Evolutionary conservation across 2,797 vertebrate species (phyloP), one percentile per base, ranked within the genome.

Genomic region (Anguilla marmorata): DNA sequence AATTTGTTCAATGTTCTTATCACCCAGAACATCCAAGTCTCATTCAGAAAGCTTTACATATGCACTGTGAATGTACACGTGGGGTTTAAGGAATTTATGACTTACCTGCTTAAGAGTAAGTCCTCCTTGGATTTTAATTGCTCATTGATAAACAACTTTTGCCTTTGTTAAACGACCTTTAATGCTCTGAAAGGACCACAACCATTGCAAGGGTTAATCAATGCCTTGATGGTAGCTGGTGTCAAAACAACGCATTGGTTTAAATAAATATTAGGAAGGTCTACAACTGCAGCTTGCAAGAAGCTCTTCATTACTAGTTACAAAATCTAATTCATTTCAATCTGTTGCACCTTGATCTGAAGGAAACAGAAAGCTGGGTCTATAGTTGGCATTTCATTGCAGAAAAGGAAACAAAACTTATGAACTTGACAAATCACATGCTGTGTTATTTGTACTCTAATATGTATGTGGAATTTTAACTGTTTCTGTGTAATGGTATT

Each of bases 401-500:
- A 91, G 58, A 60, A 30, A 87, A 83, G 90, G 94, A 92, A 83
- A 91, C 83, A 94, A 92, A 83, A 91, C 82, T 88, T 94, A 95
- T 94, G 94, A 92, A 94, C 92, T 95, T 94, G 90, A 93, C 93
- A 93, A 93, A 95, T 95, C 93, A 94, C 88, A 96, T 91, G 94
- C 92, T 95, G 90, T 91, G 92, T 50, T 92, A 89, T 93, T 90
- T 90, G 91, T 92, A 93, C 88, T 93, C 93, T 93, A 91, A 94
- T 93, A 91, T 91, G 93, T 94, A 95, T 95, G 94, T 94, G 91
- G 93, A 93, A 93, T 94, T 92, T 95, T 91, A 94, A 94, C 90
- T 92, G 93, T 94, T 95, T 93, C 92, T 95, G 93, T 93, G 87
- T 89, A 94, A 95, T 94, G 95, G 93, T 95, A 94, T 95, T 95